phyloP scores from a whole-genome alignment of 2,797 vertebrate species.

The Lagodon rhomboides region DNA sequence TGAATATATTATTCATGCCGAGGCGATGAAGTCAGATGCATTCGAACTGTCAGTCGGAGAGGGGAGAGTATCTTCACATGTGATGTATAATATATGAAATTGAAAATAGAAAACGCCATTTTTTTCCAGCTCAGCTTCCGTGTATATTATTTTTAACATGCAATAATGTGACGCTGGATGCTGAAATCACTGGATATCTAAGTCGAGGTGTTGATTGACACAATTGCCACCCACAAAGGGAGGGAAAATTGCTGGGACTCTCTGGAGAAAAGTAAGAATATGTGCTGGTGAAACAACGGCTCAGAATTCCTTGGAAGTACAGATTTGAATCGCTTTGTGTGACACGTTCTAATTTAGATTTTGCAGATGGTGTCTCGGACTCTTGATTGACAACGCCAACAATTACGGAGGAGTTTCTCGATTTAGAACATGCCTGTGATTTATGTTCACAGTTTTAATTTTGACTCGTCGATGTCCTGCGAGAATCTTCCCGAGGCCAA shows the following conservation, averaged over 20 bases:
- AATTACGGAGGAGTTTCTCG: background rate
- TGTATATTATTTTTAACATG: background rate
- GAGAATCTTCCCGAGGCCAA: background rate
- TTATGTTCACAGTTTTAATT: background rate
- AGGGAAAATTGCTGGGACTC: background rate
- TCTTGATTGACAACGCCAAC: background rate
- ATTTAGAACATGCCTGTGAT: background rate
- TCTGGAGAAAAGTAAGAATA: background rate
- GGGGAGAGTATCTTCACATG: background rate
- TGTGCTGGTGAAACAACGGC: background rate
- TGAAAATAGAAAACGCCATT: background rate
- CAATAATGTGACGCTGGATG: background rate
- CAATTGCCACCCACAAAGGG: background rate
- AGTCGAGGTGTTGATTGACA: background rate
- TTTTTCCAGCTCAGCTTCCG: too few species aligned
- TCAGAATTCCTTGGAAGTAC: background rate
- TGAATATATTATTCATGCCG: background rate
- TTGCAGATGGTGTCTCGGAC: background rate
- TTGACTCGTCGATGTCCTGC: background rate
- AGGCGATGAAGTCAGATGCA: background rate
- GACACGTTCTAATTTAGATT: background rate
- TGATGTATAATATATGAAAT: background rate
- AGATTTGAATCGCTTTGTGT: background rate
- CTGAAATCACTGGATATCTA: background rate
- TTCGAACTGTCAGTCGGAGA: background rate